Evolutionary conservation across 1,140 invertebrate genomes (phyloP).

Genomic region (Sycophaga agraensis): DNA sequence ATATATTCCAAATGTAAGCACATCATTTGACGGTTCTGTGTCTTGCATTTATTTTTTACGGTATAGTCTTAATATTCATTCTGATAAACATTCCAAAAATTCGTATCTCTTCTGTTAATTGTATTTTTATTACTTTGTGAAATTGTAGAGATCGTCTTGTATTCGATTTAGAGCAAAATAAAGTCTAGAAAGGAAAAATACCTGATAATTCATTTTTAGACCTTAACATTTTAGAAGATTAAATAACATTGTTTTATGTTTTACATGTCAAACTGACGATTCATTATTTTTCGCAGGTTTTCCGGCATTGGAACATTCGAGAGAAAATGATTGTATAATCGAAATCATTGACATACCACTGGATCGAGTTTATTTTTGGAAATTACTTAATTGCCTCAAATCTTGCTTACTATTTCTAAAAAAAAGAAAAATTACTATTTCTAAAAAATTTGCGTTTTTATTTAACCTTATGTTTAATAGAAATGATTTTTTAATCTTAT

Average conservation of each 20-base stretch:
- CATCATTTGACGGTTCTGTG: conserved; percentile 12
- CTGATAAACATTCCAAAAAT: conserved; percentile 56
- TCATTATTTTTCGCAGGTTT: conserved; percentile 37
- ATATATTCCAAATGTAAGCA: neutral
- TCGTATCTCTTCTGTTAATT: conserved; percentile 49
- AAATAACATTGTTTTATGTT: conserved; percentile 10
- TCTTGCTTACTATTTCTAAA: too few relatives aligned
- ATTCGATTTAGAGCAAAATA: conserved; percentile 59
- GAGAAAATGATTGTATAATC: too few relatives aligned
- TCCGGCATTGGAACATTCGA: neutral
- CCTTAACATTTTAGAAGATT: too few relatives aligned
- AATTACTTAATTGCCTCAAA: too few relatives aligned
- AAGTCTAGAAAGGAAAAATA: conserved; percentile 56
- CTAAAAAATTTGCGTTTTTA: neutral
- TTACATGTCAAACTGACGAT: conserved; percentile 33
- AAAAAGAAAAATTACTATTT: too few relatives aligned
- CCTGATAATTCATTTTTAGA: too few relatives aligned
- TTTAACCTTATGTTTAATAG: neutral
- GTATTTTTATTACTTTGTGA: conserved; percentile 39
- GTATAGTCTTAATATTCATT: conserved; percentile 41
- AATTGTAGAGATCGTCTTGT: conserved; percentile 55
- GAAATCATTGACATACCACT: too few relatives aligned
- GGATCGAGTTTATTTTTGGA: too few relatives aligned
- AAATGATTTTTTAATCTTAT: neutral
- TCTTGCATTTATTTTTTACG: conserved; percentile 35